Conservation (phyloP, 2,888 invertebrate species). For the Tricholauxania praeusta region DNA sequence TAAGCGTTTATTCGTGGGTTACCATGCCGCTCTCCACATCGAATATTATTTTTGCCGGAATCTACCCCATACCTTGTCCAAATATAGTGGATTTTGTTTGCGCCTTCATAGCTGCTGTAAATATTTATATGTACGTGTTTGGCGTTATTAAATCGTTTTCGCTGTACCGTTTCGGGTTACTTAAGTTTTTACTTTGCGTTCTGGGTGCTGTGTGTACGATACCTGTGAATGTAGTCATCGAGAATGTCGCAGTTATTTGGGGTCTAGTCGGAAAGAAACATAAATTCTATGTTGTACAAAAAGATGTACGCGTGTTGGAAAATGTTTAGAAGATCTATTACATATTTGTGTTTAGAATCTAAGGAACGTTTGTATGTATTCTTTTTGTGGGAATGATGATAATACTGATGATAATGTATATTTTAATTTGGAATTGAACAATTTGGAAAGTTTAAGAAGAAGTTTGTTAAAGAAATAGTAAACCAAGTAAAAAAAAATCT, state of each 20-base stretch:
- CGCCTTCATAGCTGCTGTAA: slow-evolving; percentile 92
- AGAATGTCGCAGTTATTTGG: slow-evolving; percentile 95
- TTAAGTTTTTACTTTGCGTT: slow-evolving; percentile 83
- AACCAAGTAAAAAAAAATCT: not conserved
- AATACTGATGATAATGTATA: slow-evolving; percentile 11
- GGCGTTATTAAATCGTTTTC: slow-evolving; percentile 98
- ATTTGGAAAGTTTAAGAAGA: not conserved
- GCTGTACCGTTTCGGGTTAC: slow-evolving; percentile 84
- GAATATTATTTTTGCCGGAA: slow-evolving; percentile 85
- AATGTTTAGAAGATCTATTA: slow-evolving; percentile 52
- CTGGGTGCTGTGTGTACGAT: slow-evolving; percentile 90
- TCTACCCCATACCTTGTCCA: slow-evolving; percentile 90
- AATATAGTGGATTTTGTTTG: slow-evolving; percentile 86
- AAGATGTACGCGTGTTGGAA: slow-evolving; percentile 81
- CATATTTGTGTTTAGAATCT: not conserved
- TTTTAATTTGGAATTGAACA: slow-evolving; percentile 13
- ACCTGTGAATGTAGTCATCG: slow-evolving; percentile 93
- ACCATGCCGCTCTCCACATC: slow-evolving; percentile 93
- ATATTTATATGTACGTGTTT: slow-evolving; percentile 97
- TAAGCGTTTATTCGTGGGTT: slow-evolving; percentile 96
- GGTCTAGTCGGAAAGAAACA: slow-evolving; percentile 94
- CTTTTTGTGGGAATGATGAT: slow-evolving; percentile 20
- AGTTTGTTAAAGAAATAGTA: not conserved
- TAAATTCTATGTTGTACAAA: slow-evolving; percentile 97
- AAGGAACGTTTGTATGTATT: slow-evolving; percentile 22